Evolutionary conservation across 2,888 invertebrate species (phyloP), one percentile per base, ranked within the genome.

Genomic region (Thymelicus acteon): DNA sequence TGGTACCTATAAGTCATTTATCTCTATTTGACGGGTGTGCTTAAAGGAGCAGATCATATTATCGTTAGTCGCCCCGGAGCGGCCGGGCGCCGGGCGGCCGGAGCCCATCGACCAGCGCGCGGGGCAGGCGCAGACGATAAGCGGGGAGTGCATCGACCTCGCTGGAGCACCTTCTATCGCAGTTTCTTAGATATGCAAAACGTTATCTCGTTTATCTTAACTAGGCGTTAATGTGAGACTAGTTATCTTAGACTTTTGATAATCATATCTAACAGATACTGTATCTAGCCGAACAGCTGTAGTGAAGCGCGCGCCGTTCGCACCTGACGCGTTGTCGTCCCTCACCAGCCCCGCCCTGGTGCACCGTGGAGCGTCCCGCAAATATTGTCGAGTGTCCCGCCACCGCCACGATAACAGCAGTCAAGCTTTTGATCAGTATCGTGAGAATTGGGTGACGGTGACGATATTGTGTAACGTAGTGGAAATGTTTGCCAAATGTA

Each of bases 131-230:
- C 72, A 24, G 24, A 12, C 60, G 47, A 60, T 60, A 71, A 73
- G 67, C 66, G 66, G 72, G 74, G 73, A 73, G 90, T 82, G 85
- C 90, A 82, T 77, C 84, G 88, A 91, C 90, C 92, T 82, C 85
- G 77, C 77, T 87, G 79, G 79, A 78, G 80, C 75, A 78, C 76
- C 72, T 73, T 75, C 80, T 88, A 88, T 88, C 89, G 82, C 81
- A 76, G 78, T 84, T 84, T 88, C 86, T 87, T 74, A 91, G 90
- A 92, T 91, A 92, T 90, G 92, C 91, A 89, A 91, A 91, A 85
- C 85, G 91, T 92, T 93, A 93, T 93, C 93, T 92, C 81, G 79
- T 89, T 91, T 93, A 93, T 93, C 92, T 92, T 88, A 92, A 92
- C 91, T 90, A 91, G 87, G 84, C 81, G 92, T 84, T 92, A 92